Evolutionary conservation across 2,113 vertebrate species (phyloP).

Genomic region (Lasiurus cinereus): DNA sequence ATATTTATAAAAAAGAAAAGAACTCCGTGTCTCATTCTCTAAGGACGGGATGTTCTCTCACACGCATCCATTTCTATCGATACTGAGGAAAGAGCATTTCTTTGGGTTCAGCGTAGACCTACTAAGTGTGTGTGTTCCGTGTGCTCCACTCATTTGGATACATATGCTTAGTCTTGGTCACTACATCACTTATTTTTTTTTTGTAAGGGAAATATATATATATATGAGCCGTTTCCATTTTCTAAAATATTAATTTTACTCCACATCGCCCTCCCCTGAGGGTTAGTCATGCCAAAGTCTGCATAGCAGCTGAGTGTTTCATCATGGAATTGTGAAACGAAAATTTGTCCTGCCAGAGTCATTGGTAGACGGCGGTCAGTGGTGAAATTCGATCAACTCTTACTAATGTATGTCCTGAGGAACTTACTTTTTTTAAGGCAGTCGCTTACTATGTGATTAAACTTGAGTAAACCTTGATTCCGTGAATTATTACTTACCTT

Average conservation of each 20-base stretch:
- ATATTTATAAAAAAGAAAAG: neutral
- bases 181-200: conserved; percentile 31
- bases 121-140: neutral
- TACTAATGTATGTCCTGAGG: conserved; percentile 22
- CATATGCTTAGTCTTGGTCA: conserved; percentile 4
- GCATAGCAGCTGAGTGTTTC: conserved; percentile 60
- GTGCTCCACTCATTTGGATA: neutral
- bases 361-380: conserved; percentile 46
- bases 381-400: conserved; percentile 10
- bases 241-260: conserved; percentile 74
- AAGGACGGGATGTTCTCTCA: conserved; percentile 9
- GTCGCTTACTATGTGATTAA: neutral
- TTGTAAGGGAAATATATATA: conserved; percentile 37
- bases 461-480: neutral
- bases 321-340: conserved; percentile 76
- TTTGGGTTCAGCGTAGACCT: neutral
- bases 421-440: conserved; percentile 64
- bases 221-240: conserved; percentile 44
- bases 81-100: neutral
- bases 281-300: conserved; percentile 46
- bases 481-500: neutral
- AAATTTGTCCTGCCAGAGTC: conserved; percentile 59
- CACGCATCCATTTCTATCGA: neutral
- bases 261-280: neutral
- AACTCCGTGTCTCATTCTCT: conserved; percentile 14